phyloP scores from a whole-genome alignment of 2,888 invertebrate species.

The Hirtodrosophila histrioides region DNA sequence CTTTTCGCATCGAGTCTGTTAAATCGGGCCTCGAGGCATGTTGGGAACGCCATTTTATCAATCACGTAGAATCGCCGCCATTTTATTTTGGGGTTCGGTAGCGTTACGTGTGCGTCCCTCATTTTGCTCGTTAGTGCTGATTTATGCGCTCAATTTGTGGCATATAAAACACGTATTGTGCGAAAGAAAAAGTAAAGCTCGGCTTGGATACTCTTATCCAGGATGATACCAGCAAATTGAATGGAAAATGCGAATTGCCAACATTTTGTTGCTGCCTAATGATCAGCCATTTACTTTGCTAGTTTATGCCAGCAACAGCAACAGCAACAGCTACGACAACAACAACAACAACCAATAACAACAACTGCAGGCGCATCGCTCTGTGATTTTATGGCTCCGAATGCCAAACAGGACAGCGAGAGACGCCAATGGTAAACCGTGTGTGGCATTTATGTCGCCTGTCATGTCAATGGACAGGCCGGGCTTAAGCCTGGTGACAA shows the following conservation, averaged over 20 bases:
- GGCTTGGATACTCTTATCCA: constrained; percentile 51
- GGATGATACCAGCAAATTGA: constrained; percentile 70
- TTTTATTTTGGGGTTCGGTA: constrained; percentile 37
- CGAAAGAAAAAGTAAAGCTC: constrained; percentile 34
- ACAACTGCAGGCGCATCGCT: constrained; percentile 65
- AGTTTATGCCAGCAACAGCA: constrained; percentile 60
- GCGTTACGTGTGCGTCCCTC: constrained; percentile 40
- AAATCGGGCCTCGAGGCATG: too few relatives aligned
- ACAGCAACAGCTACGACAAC: constrained; percentile 12
- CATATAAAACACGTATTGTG: constrained; percentile 54
- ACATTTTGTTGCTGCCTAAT: constrained; percentile 79
- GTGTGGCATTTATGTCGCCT: constrained; percentile 72
- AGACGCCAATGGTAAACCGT: constrained; percentile 49
- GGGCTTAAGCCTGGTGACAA: constrained; percentile 60
- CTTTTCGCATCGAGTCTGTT: constrained; percentile 10
- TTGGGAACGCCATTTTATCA: constrained; percentile 69
- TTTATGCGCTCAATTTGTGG: constrained; percentile 65
- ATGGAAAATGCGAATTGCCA: constrained; percentile 69
- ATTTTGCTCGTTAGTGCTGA: constrained; percentile 58
- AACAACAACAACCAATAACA: constrained; percentile 42
- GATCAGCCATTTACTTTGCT: constrained; percentile 63
- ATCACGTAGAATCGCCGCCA: constrained; percentile 73
- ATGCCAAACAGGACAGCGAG: constrained; percentile 47
- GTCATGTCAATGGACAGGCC: constrained; percentile 59
- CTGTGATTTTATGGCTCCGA: constrained; percentile 57